Conservation (phyloP, 1,140 invertebrate genomes). For the Listronotus oregonensis region DNA sequence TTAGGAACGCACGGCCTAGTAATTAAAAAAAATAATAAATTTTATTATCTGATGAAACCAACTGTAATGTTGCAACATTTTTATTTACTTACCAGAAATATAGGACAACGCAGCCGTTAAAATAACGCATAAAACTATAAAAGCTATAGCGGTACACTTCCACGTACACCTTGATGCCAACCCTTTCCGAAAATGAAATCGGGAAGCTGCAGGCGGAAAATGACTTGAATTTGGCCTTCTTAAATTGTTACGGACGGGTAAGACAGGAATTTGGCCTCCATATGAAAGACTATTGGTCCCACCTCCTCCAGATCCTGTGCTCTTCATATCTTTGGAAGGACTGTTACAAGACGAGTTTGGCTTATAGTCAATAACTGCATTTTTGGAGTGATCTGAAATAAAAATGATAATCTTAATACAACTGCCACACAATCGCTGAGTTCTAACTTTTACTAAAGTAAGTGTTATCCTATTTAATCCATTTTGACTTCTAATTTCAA, state of each 20-base stretch:
- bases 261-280: conserved; percentile 69
- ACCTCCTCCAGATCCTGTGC: conserved; percentile 68
- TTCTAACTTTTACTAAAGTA: too few species aligned
- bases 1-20: too few species aligned
- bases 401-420: background rate
- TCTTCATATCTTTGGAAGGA: conserved; percentile 74
- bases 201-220: conserved; percentile 65
- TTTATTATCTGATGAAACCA: too few species aligned
- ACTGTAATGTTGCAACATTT: too few species aligned
- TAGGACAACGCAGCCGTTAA: conserved; percentile 82
- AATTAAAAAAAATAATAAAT: too few species aligned
- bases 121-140: conserved; percentile 80
- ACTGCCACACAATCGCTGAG: too few species aligned
- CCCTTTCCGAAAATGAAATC: conserved; percentile 88
- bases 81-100: conserved; percentile 75
- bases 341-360: conserved; percentile 81
- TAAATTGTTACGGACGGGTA: conserved; percentile 75
- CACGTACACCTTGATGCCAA: conserved; percentile 85
- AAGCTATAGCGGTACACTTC: conserved; percentile 86
- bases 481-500: too few species aligned
- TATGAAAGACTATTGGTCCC: conserved; percentile 61
- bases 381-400: conserved; percentile 59
- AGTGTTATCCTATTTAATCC: too few species aligned
- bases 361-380: conserved; percentile 86
- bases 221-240: conserved; percentile 65